Percentiles rank a stretch among this genome's conserved stretches.
Evolutionary conservation across 2,888 invertebrate species (phyloP).

Genomic region (Lycophotia porphyrea): DNA sequence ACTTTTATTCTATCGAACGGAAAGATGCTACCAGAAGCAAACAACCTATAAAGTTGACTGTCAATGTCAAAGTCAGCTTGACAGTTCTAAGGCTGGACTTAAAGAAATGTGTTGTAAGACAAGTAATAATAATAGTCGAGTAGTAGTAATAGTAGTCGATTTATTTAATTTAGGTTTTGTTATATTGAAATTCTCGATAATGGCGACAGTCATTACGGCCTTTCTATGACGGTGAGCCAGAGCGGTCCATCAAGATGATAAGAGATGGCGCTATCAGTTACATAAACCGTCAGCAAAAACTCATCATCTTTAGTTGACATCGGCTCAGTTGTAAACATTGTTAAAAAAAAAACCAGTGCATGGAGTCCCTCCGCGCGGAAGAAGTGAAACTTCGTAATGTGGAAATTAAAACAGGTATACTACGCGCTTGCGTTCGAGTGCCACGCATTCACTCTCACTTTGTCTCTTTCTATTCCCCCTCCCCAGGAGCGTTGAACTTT

Average conservation of each 20-base stretch:
- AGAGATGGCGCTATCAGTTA: neutral
- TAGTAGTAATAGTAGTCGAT: conserved; percentile 31
- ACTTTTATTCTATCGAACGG: conserved; percentile 61
- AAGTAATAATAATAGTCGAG: neutral
- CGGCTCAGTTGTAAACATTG: too few relatives aligned
- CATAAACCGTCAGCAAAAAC: neutral
- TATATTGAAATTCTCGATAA: neutral
- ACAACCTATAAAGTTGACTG: conserved; percentile 64
- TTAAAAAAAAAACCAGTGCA: too few relatives aligned
- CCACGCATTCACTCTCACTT: too few relatives aligned
- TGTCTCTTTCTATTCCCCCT: too few relatives aligned
- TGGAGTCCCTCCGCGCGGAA: too few relatives aligned
- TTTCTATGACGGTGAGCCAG: neutral
- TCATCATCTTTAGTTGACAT: neutral
- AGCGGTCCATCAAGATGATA: neutral
- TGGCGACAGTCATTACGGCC: neutral
- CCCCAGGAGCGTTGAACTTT: too few relatives aligned
- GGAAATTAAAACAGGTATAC: too few relatives aligned
- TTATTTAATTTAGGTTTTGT: neutral
- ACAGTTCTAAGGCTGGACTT: conserved; percentile 23
- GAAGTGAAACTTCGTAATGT: too few relatives aligned
- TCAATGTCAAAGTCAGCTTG: conserved; percentile 58
- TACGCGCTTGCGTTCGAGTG: too few relatives aligned
- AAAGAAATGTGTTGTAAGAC: neutral
- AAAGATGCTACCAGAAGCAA: conserved; percentile 60